Evolutionary conservation across 2,888 invertebrate genomes (phyloP), one percentile per base, ranked within the genome.

Genomic region (Heliconius ethilla): DNA sequence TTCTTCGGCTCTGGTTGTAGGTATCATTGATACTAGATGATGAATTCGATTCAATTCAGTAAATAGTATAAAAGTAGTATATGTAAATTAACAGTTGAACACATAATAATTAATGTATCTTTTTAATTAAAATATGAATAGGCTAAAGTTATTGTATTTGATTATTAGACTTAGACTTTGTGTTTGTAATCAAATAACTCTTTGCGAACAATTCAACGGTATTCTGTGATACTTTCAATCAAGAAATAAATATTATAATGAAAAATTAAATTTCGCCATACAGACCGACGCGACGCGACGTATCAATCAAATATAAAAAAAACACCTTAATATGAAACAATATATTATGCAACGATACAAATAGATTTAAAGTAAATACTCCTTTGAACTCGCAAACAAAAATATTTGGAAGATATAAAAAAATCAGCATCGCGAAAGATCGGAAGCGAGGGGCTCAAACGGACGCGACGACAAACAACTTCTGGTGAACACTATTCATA

Each of bases 381-480:
- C 25, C 81, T 83, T 82, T 80, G 82, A 81, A 80, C 78, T 80
- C 27, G 65, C 69, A 62, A 81, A 81, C 45, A 79, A 81, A 82
- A 83, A 83, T 82, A 83, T 83, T 83, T 82, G 78, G 69, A 78
- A 70, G 80, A 79, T 63, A 77, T 59, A 81, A 81, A 82, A 81
- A 83, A 84, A 82, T 80, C 22, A 80, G 70, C 82, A 81, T 76
- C 75, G 62, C 80, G 45, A 40, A 66, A 62, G 75, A 82, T 79
- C 81, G 84, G 83, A 85, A 84, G 82, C 79, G 83, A 33, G 78
- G 75, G 80, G 81, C 80, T 75, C 78, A 82, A 82, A 82, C 81
- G 83, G 80, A 82, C 78, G 79, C 79, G 83, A 81, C 83, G 86
- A 86, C 85, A 83, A 83, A 87, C 83, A 81, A 84, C 83, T 82